These are phyloP conservation scores for Zygogramma bicolorata DNA, from an alignment of 2,888 invertebrate genomes.

Conservation along the genomic window DNA sequence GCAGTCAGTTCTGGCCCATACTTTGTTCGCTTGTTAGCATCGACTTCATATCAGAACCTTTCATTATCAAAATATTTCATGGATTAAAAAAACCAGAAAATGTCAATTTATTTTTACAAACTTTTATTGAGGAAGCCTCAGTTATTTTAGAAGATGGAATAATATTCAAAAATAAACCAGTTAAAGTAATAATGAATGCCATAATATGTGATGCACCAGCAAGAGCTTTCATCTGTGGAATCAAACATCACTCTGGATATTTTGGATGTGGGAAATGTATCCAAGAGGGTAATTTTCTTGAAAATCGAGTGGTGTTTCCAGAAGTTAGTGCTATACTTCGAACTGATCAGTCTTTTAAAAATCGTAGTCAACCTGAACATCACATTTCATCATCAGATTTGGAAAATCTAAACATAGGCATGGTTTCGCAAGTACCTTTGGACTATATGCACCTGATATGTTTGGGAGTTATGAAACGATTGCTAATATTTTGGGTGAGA, in stretches of 20 bases:
- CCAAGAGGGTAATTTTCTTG: constrained; percentile 32
- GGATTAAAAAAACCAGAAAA: constrained; percentile 42
- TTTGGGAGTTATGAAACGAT: constrained; percentile 45
- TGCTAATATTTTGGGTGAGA: constrained; percentile 33
- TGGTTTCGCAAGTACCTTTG: constrained; percentile 39
- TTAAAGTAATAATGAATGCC: constrained; percentile 38
- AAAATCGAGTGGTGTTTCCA: constrained; percentile 27
- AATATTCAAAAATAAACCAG: constrained; percentile 13
- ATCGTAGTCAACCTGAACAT: constrained; percentile 38
- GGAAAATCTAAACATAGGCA: constrained; percentile 32
- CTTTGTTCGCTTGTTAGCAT: constrained; percentile 29
- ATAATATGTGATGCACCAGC: constrained; percentile 54
- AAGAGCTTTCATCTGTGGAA: constrained; percentile 43
- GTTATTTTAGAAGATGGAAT: constrained; percentile 18
- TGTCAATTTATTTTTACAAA: constrained; percentile 41
- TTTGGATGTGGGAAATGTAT: constrained; percentile 44
- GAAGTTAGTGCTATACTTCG: constrained; percentile 22
- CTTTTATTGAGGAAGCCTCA: constrained; percentile 43
- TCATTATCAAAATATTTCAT: constrained; percentile 34
- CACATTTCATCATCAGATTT: constrained; percentile 40
- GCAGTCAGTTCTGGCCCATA: constrained; percentile 51
- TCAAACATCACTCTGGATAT: constrained; percentile 49
- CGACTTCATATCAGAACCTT: constrained; percentile 16
- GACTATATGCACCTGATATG: constrained; percentile 42
- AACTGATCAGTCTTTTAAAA: constrained; percentile 32